Base-by-base conservation (phyloP, 1,140 invertebrate species). In the Cotesia vestalis region DNA sequence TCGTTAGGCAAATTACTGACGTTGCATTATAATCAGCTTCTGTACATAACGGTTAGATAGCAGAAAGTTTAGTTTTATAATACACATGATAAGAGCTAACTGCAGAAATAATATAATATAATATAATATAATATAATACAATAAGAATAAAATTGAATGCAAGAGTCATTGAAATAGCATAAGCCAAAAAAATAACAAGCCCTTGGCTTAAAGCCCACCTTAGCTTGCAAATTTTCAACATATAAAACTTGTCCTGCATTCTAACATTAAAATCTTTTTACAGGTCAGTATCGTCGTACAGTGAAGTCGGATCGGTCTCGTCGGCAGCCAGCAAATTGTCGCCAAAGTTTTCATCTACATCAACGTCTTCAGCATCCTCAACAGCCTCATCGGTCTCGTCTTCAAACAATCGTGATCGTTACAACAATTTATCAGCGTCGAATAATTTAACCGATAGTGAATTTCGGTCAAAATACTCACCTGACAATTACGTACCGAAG, bases 391-490 rank as follows among this genome's bases (percentile, higher is more conserved):
- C 72, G 8, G 66, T 66, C 12, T 17, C 67, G 8, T 78, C 78
- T 4, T 69, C 72, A 46, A 75, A 69, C 14, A 57, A 64, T 4
- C 78, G 20, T 59, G 76, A 72, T 27, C 66, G 36, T 20, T 73
- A 27, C 38, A 66, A n/a, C 38, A 66, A n/a, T 38, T 38, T 11
- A 59, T 34, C 53, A 1, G 51, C 79, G 8, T 52, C 79, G 4
- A 81, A 81, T 4, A 80, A 84, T 46, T 68, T 85, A 53, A 88
- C 87, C 0, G 85, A 88, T 0, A 88, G 89, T 2, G 91, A 92
- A 60, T 77, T 91, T 3, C 89, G 89, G 75, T 89, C 88, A 69
- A 90, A 90, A 75, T 91, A 91, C 76, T 91, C 90, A 0, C 89
- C 90, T 6, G 81, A 88, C 4, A 89, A 89, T 72, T 91, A 92